phyloP scores from a whole-genome alignment of 2,113 vertebrate genomes.

The Piaya cayana region DNA sequence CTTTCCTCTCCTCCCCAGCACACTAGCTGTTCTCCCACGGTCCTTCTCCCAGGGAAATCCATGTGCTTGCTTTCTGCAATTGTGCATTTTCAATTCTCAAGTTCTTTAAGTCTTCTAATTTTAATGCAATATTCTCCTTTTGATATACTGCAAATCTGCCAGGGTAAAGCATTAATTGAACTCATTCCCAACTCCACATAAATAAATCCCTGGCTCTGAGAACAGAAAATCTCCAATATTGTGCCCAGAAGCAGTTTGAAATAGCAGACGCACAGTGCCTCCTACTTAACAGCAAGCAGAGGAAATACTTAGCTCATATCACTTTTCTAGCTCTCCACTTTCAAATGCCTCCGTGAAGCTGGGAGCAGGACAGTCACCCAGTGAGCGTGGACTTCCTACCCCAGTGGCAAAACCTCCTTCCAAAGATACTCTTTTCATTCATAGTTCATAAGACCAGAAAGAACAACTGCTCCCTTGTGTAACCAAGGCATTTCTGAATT shows the following conservation, averaged over 20 bases:
- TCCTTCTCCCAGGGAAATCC: neutral
- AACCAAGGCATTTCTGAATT: neutral
- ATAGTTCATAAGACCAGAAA: neutral
- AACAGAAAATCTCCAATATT: neutral
- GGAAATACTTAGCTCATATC: neutral
- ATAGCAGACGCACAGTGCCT: neutral
- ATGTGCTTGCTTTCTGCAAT: neutral
- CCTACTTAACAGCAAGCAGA: neutral
- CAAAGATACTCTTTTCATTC: neutral
- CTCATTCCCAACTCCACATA: neutral
- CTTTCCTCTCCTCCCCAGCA: neutral
- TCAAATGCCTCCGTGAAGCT: accelerated
- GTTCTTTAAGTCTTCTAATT: neutral
- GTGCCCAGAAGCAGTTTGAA: constrained; percentile 1
- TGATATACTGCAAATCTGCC: neutral
- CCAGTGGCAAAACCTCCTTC: neutral
- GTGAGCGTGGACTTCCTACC: neutral
- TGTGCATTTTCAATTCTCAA: neutral
- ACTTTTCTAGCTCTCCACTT: neutral
- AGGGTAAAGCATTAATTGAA: neutral
- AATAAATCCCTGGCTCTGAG: neutral
- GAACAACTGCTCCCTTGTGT: accelerated
- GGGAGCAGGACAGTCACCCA: neutral
- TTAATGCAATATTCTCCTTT: neutral
- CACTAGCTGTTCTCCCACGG: constrained; percentile 36